phyloP scores from a whole-genome alignment of 1,140 invertebrate species.

The Musca vetustissima region DNA sequence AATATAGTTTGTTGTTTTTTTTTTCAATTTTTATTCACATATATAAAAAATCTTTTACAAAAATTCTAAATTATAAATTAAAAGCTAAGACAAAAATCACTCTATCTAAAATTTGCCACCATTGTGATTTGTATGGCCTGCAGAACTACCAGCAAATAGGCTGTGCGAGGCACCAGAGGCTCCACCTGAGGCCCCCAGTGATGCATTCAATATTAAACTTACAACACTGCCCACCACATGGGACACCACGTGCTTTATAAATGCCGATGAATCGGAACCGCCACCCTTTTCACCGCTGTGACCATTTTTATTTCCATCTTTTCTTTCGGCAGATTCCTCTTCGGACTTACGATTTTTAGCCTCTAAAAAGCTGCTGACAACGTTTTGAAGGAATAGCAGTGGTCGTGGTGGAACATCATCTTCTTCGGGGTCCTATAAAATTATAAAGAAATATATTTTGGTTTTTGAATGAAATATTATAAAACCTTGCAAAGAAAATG shows the following conservation, averaged over 20 bases:
- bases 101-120: background rate
- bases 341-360: conserved; percentile 40
- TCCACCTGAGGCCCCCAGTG: conserved; percentile 46
- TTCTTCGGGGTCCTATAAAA: conserved; percentile 52
- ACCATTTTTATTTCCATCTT: conserved; percentile 26
- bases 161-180: conserved; percentile 44
- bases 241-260: conserved; percentile 47
- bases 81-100: no score
- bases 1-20: no score
- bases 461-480: no score
- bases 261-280: conserved; percentile 44
- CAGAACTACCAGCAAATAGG: conserved; percentile 46
- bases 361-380: conserved; percentile 44
- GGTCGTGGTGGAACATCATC: conserved; percentile 46
- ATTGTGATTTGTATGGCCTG: conserved; percentile 36
- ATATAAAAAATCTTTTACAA: no score
- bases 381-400: conserved; percentile 43
- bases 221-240: conserved; percentile 47
- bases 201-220: conserved; percentile 47
- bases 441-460: conserved; percentile 11
- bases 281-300: conserved; percentile 11
- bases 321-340: conserved; percentile 37
- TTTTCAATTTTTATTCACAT: no score
- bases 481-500: no score
- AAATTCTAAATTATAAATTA: no score